Conservation (phyloP, 2,113 vertebrate species). For the Rhodinocichla rosea region DNA sequence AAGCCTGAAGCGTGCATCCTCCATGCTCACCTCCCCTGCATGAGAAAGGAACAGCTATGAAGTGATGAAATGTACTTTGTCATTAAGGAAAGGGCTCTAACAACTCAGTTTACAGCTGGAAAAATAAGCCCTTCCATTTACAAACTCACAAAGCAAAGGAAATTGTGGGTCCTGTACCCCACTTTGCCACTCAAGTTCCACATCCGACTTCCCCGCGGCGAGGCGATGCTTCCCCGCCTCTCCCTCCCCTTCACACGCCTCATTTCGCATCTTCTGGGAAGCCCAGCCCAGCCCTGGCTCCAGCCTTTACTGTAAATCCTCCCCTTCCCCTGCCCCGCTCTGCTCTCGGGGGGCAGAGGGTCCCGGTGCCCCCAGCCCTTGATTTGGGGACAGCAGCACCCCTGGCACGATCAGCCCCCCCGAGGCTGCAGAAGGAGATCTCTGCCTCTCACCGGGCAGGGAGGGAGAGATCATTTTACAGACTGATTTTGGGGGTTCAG, state of each 20-base stretch:
- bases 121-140: not conserved
- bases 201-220: not conserved
- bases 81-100: not conserved
- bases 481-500: not conserved
- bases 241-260: not conserved
- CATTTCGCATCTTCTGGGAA: constrained; percentile 43
- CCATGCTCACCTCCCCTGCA: rapidly evolving
- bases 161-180: not conserved
- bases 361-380: not conserved
- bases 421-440: not conserved
- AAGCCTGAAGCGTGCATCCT: rapidly evolving
- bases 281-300: not conserved
- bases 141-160: not conserved
- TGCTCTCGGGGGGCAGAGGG: not conserved
- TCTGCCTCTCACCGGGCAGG: rapidly evolving
- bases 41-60: not conserved
- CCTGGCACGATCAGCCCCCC: not conserved
- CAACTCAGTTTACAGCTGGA: not conserved
- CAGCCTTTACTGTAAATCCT: not conserved
- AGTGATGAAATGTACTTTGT: not conserved
- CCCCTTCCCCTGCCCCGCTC: not conserved
- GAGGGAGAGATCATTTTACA: rapidly evolving
- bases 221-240: not conserved
- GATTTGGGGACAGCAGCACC: rapidly evolving
- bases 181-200: not conserved